Evolutionary conservation across 2,113 vertebrate genomes (phyloP).

Genomic region (Peromyscus californicus): DNA sequence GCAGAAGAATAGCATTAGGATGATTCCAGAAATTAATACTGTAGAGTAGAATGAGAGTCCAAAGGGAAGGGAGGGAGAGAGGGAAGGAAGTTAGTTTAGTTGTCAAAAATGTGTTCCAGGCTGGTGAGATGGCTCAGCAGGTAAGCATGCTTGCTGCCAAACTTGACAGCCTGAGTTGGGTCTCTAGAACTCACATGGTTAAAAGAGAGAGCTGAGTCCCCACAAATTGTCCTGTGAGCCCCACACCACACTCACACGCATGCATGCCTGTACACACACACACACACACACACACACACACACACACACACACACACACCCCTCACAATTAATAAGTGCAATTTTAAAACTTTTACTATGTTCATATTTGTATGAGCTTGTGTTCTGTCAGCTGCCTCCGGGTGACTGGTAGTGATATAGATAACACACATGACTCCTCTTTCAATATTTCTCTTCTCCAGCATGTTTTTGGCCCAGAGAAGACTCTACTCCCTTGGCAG

Average conservation of each 20-base stretch:
- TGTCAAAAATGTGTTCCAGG: not conserved
- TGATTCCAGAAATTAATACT: not conserved
- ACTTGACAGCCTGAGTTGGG: not conserved
- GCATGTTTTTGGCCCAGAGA: constrained; percentile 86
- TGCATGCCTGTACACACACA: not conserved
- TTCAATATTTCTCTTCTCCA: constrained; percentile 80
- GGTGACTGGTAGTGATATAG: not conserved
- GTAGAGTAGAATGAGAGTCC: not conserved
- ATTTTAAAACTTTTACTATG: not conserved
- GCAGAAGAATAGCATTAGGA: not conserved
- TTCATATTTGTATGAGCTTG: constrained; percentile 41
- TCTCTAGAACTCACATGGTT: not conserved
- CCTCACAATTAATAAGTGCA: not conserved
- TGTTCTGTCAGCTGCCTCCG: not conserved
- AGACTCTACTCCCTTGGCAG: constrained; percentile 79
- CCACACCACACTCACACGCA: not conserved
- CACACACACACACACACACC: not conserved
- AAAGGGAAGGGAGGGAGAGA: too few relatives aligned
- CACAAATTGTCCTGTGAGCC: not conserved
- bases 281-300: not conserved
- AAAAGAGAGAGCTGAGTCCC: not conserved
- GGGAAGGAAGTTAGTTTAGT: not conserved
- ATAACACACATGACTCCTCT: constrained; percentile 45
- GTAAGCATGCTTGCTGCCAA: not conserved
- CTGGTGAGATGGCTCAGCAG: not conserved